A percentile compares a stretch with the other conserved stretches of the same genome.
Conservation (phyloP, 2,888 invertebrate genomes). For the Macrophya alboannulata region DNA sequence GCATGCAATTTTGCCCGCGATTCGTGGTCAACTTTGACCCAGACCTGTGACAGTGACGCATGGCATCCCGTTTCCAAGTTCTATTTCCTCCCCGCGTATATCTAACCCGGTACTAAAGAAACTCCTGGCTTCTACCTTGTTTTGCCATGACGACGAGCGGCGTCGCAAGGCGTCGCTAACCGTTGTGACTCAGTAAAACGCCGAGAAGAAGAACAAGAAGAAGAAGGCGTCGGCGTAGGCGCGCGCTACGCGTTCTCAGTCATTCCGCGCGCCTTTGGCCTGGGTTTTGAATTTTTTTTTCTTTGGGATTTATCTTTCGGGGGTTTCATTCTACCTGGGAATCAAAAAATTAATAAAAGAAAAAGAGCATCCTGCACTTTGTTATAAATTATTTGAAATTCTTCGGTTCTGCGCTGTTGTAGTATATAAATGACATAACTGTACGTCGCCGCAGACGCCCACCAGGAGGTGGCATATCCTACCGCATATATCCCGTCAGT, state of each 20-base stretch:
- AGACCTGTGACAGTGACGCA: constrained; percentile 73
- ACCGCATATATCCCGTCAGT: constrained; percentile 34
- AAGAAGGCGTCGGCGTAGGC: constrained; percentile 46
- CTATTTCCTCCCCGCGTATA: constrained; percentile 51
- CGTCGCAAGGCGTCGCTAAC: neutral
- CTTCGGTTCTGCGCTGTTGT: neutral
- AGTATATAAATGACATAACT: constrained; percentile 26
- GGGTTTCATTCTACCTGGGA: neutral
- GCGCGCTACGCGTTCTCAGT: neutral
- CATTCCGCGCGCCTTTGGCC: neutral
- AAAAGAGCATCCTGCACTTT: too few species aligned
- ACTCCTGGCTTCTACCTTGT: constrained; percentile 20
- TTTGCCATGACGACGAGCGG: neutral
- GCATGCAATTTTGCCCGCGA: constrained; percentile 68
- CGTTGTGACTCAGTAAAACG: constrained; percentile 29
- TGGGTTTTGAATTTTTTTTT: neutral
- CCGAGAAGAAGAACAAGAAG: neutral
- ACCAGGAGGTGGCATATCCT: constrained; percentile 10
- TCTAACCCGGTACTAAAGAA: constrained; percentile 21
- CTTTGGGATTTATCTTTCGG: neutral
- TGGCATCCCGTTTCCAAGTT: constrained; percentile 70
- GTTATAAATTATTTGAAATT: neutral
- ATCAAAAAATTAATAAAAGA: neutral
- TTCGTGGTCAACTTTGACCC: constrained; percentile 74
- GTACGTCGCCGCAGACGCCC: neutral